These are phyloP conservation scores for Alviniconcha marisindica DNA, from an alignment of 1,140 invertebrate species.

Conservation along the genomic window DNA sequence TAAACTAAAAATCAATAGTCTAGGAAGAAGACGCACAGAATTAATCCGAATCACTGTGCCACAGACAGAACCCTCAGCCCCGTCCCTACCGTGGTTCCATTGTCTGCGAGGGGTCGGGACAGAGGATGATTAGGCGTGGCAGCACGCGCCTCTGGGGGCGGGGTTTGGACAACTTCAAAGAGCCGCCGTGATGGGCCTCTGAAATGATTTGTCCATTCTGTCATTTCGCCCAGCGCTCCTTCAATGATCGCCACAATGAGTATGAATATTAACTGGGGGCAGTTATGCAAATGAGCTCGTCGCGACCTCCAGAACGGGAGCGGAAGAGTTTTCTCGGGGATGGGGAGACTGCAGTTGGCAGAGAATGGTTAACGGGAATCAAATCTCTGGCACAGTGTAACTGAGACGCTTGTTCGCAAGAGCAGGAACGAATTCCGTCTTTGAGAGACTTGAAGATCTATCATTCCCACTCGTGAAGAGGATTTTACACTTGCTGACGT, in stretches of 20 bases:
- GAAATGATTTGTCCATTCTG: slow-evolving; percentile 35
- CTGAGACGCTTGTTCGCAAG: too few species aligned
- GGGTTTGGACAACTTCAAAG: slow-evolving; percentile 22
- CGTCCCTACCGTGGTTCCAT: not conserved
- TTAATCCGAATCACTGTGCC: too few species aligned
- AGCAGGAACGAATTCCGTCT: too few species aligned
- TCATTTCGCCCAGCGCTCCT: slow-evolving; percentile 1
- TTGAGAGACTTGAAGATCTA: too few species aligned
- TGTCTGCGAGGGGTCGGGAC: not conserved
- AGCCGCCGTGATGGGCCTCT: not conserved
- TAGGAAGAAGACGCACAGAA: too few species aligned
- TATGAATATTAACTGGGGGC: slow-evolving; percentile 47
- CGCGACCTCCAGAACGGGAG: slow-evolving; percentile 12
- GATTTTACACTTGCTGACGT: too few species aligned
- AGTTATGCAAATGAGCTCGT: slow-evolving; percentile 43
- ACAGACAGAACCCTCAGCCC: not conserved
- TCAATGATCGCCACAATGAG: slow-evolving; percentile 28
- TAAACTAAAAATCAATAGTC: too few species aligned
- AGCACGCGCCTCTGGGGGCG: slow-evolving; percentile 13
- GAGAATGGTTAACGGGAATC: too few species aligned
- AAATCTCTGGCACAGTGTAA: too few species aligned
- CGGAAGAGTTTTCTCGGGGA: not conserved
- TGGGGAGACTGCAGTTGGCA: too few species aligned
- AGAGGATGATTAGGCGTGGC: not conserved
- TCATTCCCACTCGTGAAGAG: too few species aligned